These are phyloP conservation scores for Petrosia ficiformis DNA, from an alignment of 37 sponge, comb jelly and placozoan genomes.

Conservation along the genomic window DNA sequence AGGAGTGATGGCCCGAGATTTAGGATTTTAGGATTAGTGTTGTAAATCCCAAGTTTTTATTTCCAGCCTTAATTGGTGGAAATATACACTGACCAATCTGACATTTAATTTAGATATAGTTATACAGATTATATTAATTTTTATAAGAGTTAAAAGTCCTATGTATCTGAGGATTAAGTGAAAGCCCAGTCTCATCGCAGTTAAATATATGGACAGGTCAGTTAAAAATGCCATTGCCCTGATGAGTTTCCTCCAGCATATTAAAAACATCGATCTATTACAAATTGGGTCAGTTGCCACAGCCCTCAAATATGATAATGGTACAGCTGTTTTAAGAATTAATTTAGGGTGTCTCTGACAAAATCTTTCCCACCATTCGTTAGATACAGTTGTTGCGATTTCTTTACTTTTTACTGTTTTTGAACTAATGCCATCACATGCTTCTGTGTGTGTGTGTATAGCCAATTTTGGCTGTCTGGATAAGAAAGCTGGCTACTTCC, in stretches of 20 bases:
- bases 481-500: not conserved
- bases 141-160: too few relatives aligned
- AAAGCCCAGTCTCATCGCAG: not conserved
- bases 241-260: not conserved
- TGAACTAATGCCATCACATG: not conserved
- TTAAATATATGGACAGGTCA: not conserved
- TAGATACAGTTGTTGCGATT: not conserved
- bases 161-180: too few relatives aligned
- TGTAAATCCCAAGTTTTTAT: too few relatives aligned
- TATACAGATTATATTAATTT: too few relatives aligned
- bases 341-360: constrained; percentile 1
- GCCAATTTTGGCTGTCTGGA: not conserved
- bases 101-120: too few relatives aligned
- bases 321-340: not conserved
- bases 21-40: too few relatives aligned
- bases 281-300: constrained; percentile 1
- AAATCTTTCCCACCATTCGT: constrained; percentile 3
- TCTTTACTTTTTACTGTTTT: not conserved
- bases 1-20: too few relatives aligned
- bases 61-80: too few relatives aligned
- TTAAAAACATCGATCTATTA: not conserved
- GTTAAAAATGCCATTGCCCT: not conserved
- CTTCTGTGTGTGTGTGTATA: not conserved
- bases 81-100: too few relatives aligned
- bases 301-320: not conserved